phyloP scores from a whole-genome alignment of 2,797 vertebrate species.

The Chloroceryle amazona region DNA sequence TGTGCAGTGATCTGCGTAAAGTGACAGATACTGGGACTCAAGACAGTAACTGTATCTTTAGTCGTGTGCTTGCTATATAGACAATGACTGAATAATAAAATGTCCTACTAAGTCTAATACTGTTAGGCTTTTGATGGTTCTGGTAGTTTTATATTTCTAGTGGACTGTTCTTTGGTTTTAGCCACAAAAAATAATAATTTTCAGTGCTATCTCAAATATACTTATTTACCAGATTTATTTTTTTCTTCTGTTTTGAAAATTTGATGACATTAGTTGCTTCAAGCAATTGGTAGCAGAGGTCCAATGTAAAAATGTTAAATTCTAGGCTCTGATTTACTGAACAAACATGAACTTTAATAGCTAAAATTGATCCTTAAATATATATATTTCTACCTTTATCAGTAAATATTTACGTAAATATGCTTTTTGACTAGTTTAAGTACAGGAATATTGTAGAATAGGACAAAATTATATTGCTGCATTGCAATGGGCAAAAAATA shows the following conservation, averaged over 20 bases:
- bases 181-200: background rate
- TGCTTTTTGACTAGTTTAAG: background rate
- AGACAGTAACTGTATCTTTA: background rate
- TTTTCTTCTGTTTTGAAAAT: background rate
- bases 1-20: background rate
- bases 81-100: background rate
- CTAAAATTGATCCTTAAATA: background rate
- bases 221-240: background rate
- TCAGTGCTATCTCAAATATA: background rate
- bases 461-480: background rate
- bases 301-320: background rate
- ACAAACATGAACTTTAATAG: background rate
- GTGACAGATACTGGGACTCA: background rate
- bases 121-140: background rate
- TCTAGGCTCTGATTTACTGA: background rate
- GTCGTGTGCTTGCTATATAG: background rate
- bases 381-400: background rate
- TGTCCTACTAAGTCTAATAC: background rate
- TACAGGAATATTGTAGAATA: background rate
- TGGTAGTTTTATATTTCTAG: background rate
- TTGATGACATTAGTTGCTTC: background rate
- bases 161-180: background rate
- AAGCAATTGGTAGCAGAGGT: background rate
- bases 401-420: background rate
- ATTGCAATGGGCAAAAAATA: background rate